Percentiles rank a stretch among this genome's conserved stretches.
phyloP scores from a whole-genome alignment of 2,113 vertebrate species.

The Hemichromis elongatus region DNA sequence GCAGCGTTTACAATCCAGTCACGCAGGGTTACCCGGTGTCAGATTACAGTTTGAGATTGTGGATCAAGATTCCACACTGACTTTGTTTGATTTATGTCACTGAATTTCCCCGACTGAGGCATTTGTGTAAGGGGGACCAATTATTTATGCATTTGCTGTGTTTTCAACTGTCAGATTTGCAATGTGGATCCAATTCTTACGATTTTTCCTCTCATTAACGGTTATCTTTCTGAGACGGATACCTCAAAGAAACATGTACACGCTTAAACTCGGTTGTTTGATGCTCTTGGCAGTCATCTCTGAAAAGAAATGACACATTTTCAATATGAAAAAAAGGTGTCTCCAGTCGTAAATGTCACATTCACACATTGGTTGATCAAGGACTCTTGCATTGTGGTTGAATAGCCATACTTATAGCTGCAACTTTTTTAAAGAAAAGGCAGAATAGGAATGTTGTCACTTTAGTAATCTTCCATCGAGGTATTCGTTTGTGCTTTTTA shows the following conservation, averaged over 20 bases:
- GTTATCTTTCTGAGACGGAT: background rate
- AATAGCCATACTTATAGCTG: background rate
- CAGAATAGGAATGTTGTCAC: background rate
- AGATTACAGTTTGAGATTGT: background rate
- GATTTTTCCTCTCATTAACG: slow-evolving; percentile 6
- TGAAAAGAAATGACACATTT: background rate
- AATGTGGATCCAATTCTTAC: background rate
- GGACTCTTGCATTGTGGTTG: background rate
- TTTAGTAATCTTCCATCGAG: background rate
- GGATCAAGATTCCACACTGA: background rate
- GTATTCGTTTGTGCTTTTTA: background rate
- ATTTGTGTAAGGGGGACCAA: background rate
- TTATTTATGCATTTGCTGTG: background rate
- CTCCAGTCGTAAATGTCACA: background rate
- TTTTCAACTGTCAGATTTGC: background rate
- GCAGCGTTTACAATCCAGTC: background rate
- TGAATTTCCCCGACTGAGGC: background rate
- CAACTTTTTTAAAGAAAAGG: background rate
- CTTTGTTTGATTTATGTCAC: background rate
- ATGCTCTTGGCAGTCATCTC: background rate
- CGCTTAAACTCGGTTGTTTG: background rate
- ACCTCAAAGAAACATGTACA: background rate
- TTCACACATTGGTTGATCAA: slow-evolving; percentile 7
- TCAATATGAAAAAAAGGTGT: background rate
- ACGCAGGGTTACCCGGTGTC: background rate